Base-by-base conservation (phyloP, 2,888 invertebrate genomes). In the Epirrhoe alternata region DNA sequence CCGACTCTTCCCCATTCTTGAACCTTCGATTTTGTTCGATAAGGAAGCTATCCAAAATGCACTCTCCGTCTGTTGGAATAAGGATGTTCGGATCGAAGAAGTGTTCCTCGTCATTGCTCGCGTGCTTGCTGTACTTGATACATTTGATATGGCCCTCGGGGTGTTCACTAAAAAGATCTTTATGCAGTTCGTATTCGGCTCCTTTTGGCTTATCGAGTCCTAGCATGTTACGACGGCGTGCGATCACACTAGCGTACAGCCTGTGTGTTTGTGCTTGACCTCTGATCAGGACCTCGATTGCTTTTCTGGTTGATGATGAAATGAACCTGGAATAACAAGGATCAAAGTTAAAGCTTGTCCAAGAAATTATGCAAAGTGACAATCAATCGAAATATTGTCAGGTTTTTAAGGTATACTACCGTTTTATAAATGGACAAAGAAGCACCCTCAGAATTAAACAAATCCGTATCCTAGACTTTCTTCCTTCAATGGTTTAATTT, bases 231-330 rank as follows among this genome's bases (percentile, higher is more conserved):
- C 92, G 85, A 54, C 95, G 94, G 52, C 95, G 94, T 0, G 94
- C 90, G 62, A 97, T 94, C 35, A 97, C 94, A 62, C 94, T 91
- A 59, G 95, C 94, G 80, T 97, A 97, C 45, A 97, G 85, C 66
- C 94, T 85, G 79, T 97, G 97, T 0, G 97, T 97, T 82, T 96
- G 95, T 4, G 86, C 85, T 85, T 96, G 96, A 0, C 97, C 97
- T 10, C 95, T 94, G 30, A 95, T 83, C 64, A 98, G 81, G 63
- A 95, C 94, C 59, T 94, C 84, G 73, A 97, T 95, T n/a, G 94
- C 94, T 69, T 94, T 94, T 66, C 90, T 92, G 74, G 94, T 96
- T 17, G 93, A 94, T 4, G 96, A 94, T 35, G 89, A 90, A 66
- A 96, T 74, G 72, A 95, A 94, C 80, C 96, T 96, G 79, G 24